These are phyloP conservation scores for Malurus elegans DNA, from an alignment of 2,113 vertebrate species.

Conservation along the genomic window DNA sequence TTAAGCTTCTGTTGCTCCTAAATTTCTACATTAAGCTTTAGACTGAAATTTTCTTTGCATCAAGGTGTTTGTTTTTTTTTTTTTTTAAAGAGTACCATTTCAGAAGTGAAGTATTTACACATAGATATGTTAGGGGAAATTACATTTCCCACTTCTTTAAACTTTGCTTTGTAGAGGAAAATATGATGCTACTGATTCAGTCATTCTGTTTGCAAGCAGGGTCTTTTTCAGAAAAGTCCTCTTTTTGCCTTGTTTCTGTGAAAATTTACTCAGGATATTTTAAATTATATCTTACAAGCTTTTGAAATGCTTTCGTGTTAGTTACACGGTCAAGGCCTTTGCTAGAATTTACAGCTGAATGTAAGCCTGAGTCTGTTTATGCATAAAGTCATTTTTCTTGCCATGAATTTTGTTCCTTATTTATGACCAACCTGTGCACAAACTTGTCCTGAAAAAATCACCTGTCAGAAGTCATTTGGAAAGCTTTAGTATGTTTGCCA, in stretches of 20 bases:
- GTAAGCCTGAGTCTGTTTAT: neutral
- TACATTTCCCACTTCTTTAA: neutral
- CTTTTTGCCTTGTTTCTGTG: neutral
- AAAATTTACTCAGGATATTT: neutral
- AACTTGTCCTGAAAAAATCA: neutral
- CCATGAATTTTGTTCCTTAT: neutral
- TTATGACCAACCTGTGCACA: fast-evolving
- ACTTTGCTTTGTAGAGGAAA: neutral
- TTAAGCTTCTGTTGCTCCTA: neutral
- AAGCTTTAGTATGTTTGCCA: neutral
- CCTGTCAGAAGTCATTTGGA: neutral
- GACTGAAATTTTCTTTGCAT: neutral
- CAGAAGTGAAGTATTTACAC: neutral
- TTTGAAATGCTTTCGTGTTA: neutral
- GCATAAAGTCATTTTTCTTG: neutral
- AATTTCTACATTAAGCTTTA: neutral
- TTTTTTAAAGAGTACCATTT: neutral
- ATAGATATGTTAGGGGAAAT: neutral
- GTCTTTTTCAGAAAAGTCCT: neutral
- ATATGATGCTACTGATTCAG: neutral
- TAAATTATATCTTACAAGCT: neutral
- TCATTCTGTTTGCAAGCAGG: neutral
- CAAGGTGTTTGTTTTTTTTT: neutral
- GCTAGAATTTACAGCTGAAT: neutral
- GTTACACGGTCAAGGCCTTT: neutral